A percentile compares a stretch with the other conserved stretches of the same genome.
These are phyloP conservation scores for Gallinago media DNA, from an alignment of 2,113 vertebrate species.

Conservation along the genomic window DNA sequence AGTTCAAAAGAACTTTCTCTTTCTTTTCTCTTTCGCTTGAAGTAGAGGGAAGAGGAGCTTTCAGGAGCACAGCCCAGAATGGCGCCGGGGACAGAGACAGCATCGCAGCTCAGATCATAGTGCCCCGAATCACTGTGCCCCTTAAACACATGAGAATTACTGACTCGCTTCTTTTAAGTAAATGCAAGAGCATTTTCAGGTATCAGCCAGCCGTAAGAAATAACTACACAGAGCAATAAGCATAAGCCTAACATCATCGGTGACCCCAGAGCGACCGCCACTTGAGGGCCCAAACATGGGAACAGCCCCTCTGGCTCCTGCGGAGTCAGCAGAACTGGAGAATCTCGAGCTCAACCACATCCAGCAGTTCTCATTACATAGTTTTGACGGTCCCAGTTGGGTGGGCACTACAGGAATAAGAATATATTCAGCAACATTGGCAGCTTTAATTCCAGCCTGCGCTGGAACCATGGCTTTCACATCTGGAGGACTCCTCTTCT, in stretches of 20 bases:
- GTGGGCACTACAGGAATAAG: background rate
- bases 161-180: background rate
- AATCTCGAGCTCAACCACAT: background rate
- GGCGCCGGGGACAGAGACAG: background rate
- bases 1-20: background rate
- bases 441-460: background rate
- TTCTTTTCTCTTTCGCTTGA: background rate
- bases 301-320: background rate
- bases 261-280: rapidly evolving
- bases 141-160: background rate
- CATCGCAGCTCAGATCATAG: background rate
- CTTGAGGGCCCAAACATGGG: background rate
- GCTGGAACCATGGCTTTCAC: background rate
- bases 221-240: background rate
- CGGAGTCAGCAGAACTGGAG: background rate
- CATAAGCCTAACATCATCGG: rapidly evolving
- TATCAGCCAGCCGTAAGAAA: background rate
- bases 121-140: background rate
- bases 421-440: background rate
- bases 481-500: background rate
- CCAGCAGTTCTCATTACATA: background rate
- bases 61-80: background rate
- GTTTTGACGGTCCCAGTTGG: background rate
- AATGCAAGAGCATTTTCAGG: background rate
- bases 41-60: background rate